Evolutionary conservation across 2,888 invertebrate species (phyloP), one percentile per base, ranked within the genome.

Genomic region (Hedya salicella): DNA sequence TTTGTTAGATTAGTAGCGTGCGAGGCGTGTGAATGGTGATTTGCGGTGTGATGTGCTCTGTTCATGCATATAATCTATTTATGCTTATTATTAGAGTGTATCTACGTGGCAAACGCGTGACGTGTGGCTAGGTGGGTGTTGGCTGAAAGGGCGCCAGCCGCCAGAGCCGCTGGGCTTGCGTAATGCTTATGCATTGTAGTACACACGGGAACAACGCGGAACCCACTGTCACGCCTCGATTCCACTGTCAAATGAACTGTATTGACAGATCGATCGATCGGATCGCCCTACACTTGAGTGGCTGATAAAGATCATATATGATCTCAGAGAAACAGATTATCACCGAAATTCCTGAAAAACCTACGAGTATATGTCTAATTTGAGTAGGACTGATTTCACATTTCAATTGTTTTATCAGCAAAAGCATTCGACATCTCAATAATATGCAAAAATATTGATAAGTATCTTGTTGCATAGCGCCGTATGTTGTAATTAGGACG

Each of bases 141-240:
- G 71, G 74, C 78, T 75, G 76, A 82, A 83, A 82, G 80, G 79
- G 79, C 80, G 79, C 81, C 81, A 80, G 81, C 78, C 79, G 73
- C 71, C n/a, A 6, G 5, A 25, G 25, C 25, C 25, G 25, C 69
- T 62, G 71, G 64, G 69, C 74, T 81, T 82, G 77, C 80, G 80
- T 77, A 83, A 83, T 54, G 36, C 14, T 49, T 61, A 61, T 66
- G 54, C 60, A 64, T 68, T 72, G 77, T 83, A 81, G 81, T 82
- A 82, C 80, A 80, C 77, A 81, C 79, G 80, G 78, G 77, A 78
- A 75, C 78, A 78, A 82, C 82, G 82, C 81, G 81, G 81, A 80
- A 81, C 78, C 75, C 70, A 39, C 36, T 52, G 61, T 61, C 25
- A 25, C 25, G 25, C 25, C 25, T 25, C 40, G 25, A 25, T 25